Base-by-base conservation (phyloP, 92 coral and sea anemone species). In the Phenganax stokvisi region DNA sequence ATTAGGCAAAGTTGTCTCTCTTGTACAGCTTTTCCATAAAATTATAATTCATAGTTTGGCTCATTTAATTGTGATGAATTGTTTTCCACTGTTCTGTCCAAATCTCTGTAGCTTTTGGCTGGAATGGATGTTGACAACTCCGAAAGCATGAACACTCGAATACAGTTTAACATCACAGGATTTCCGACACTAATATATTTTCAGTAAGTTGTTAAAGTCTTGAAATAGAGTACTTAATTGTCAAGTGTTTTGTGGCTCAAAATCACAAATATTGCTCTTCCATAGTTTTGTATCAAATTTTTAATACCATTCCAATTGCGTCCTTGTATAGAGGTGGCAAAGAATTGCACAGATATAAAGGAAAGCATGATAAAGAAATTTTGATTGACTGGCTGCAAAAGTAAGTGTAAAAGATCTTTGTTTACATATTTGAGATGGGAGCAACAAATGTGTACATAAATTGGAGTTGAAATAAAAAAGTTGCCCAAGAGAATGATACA, bases 101-200 rank as follows among this genome's bases (percentile, higher is more conserved):
- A 76, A 54, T 71, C 72, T n/a, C 27, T 17, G 6, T 81, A 94
- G 98, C 87, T 94, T 10, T 74, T 94, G 65, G 97, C 97, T 62
- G 98, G 98, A 13, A 94, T 94, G 98, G 97, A 94, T 82, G 98
- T 94, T 0, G 98, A 94, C 81, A 91, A 90, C 0, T 85, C 89
- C 61, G 94, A 94, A 25, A 92, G 94, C 25, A 91, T 88, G 72
- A 72, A 83, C 76, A 84, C 91, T 57, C 88, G 98, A 80, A 73
- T 87, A 85, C 85, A 91, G 62, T 90, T 63, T 85, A 94, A 94
- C 80, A 94, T 94, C 76, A 94, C 98, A 65, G 98, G 98, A 73
- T 94, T 94, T 83, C 98, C 98, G 76, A 94, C 98, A 12, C 66
- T 91, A 52, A 90, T 94, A 71, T 94, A 89, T 82, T 94, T 94